phyloP scores from a whole-genome alignment of 1,140 invertebrate species.

The Drosophila serrata region DNA sequence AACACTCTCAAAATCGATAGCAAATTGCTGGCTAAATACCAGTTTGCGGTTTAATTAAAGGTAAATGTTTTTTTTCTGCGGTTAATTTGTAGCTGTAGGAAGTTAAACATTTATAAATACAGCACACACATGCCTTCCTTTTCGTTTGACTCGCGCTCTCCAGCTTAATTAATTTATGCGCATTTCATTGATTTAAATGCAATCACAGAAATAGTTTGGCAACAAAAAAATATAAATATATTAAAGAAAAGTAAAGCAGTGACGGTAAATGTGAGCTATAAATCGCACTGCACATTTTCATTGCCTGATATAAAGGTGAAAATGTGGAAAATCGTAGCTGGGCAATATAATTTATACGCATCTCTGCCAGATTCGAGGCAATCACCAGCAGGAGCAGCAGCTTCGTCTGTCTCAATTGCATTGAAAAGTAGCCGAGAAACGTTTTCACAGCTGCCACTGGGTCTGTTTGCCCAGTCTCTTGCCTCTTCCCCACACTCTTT shows the following conservation, averaged over 20 bases:
- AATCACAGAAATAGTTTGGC: slow-evolving; percentile 42
- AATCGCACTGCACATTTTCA: slow-evolving; percentile 36
- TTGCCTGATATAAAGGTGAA: slow-evolving; percentile 22
- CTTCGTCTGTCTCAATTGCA: slow-evolving; percentile 18
- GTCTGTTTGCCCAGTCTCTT: slow-evolving; percentile 10
- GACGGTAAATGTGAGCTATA: slow-evolving; percentile 23
- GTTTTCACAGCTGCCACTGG: slow-evolving; percentile 49
- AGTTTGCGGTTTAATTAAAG: slow-evolving; percentile 72
- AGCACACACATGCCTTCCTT: slow-evolving; percentile 36
- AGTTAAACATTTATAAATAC: slow-evolving; percentile 60
- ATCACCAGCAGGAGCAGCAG: slow-evolving; percentile 13
- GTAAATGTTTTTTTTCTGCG: slow-evolving; percentile 57
- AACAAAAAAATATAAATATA: slow-evolving; percentile 9
- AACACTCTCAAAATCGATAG: slow-evolving; percentile 41
- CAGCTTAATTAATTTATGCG: slow-evolving; percentile 77
- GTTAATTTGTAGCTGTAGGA: slow-evolving; percentile 38
- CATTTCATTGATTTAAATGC: slow-evolving; percentile 75
- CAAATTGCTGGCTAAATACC: slow-evolving; percentile 66
- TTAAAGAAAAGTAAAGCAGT: neutral
- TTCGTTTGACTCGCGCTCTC: slow-evolving; percentile 29
- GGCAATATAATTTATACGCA: slow-evolving; percentile 49
- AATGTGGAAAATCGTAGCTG: slow-evolving; percentile 24
- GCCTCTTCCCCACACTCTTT: neutral
- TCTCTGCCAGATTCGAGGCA: slow-evolving; percentile 36
- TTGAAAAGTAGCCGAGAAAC: slow-evolving; percentile 44